These are phyloP conservation scores for Euproctis similis DNA, from an alignment of 2,888 invertebrate genomes.

Conservation along the genomic window DNA sequence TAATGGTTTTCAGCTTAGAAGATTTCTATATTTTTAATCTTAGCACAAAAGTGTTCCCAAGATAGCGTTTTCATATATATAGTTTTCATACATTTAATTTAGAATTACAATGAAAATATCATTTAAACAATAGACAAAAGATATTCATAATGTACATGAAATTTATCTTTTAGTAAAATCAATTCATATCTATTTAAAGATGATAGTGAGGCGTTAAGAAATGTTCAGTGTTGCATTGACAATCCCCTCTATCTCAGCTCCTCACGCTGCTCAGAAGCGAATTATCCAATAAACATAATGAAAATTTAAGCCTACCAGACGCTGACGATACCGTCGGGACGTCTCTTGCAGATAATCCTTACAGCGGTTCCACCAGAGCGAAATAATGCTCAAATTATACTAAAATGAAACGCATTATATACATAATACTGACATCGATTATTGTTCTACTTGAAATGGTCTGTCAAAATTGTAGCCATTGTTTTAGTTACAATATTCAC, in stretches of 20 bases:
- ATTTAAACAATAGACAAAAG: no score
- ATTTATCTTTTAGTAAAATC: no score
- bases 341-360: constrained; percentile 67
- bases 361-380: constrained; percentile 37
- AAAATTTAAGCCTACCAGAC: constrained; percentile 71
- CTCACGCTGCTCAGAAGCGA: constrained; percentile 61
- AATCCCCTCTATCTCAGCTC: constrained; percentile 63
- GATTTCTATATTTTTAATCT: no score
- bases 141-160: no score
- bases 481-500: no score
- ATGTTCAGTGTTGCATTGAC: constrained; percentile 70
- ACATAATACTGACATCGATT: constrained; percentile 19
- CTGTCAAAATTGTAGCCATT: not conserved
- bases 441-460: not conserved
- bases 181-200: no score
- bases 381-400: constrained; percentile 53
- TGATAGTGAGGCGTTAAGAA: constrained; percentile 42
- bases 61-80: no score
- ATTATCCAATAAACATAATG: constrained; percentile 76
- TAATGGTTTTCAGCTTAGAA: no score
- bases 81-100: no score
- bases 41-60: no score
- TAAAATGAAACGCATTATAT: constrained; percentile 27
- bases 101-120: no score
- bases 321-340: constrained; percentile 47